Evolutionary conservation across 2,113 vertebrate species (phyloP).

Genomic region (Hypocryptadius cinnamomeus): DNA sequence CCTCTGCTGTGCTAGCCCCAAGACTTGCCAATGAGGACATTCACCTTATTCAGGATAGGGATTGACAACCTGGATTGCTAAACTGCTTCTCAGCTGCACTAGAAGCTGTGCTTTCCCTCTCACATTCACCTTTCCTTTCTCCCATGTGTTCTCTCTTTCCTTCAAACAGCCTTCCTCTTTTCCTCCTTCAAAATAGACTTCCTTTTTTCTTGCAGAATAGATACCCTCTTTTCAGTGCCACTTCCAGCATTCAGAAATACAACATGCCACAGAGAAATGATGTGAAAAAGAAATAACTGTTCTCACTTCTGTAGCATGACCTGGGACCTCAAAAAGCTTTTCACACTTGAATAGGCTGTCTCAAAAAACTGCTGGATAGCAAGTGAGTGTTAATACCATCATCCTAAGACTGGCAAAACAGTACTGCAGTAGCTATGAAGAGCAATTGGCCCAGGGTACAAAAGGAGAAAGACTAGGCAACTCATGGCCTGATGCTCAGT

Average conservation of each 20-base stretch:
- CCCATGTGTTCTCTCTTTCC: neutral
- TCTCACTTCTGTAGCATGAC: conserved; percentile 6
- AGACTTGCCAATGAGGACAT: neutral
- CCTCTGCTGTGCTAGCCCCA: neutral
- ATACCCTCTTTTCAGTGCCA: neutral
- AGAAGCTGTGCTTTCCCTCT: neutral
- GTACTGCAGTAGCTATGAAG: neutral
- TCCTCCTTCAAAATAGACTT: neutral
- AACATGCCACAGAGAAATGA: neutral
- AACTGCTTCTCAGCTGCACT: neutral
- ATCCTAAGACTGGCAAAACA: neutral
- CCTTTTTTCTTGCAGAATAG: neutral
- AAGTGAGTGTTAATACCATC: neutral
- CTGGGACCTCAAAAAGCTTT: conserved; percentile 5
- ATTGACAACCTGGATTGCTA: neutral
- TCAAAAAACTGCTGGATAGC: neutral
- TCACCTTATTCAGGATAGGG: accelerated
- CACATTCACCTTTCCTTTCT: neutral
- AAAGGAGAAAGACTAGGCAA: neutral
- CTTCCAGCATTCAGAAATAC: neutral
- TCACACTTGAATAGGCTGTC: neutral
- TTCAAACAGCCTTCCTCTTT: neutral
- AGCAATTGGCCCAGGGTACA: neutral
- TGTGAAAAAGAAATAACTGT: neutral
- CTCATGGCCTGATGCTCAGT: neutral